These are phyloP conservation scores for Archips xylosteana DNA, from an alignment of 2,888 invertebrate genomes.

Conservation along the genomic window DNA sequence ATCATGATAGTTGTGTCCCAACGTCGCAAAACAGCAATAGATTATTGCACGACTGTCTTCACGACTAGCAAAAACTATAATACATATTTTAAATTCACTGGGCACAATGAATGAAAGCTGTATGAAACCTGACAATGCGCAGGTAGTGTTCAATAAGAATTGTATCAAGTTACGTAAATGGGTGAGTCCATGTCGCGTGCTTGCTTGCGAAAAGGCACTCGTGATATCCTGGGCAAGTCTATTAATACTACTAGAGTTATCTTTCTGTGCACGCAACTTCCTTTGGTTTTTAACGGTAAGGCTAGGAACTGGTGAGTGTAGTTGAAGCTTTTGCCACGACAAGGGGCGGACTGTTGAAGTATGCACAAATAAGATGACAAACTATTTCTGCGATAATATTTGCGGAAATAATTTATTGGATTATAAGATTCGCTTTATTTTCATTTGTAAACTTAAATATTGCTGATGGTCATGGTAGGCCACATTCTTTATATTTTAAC, in stretches of 20 bases:
- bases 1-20: constrained; percentile 13
- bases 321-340: not conserved
- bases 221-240: constrained; percentile 13
- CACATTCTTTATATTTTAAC: no score
- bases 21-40: constrained; percentile 13
- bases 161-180: constrained; percentile 11
- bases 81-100: constrained; percentile 10
- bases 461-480: no score
- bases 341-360: no score
- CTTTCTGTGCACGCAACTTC: constrained; percentile 15
- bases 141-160: not conserved
- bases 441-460: no score
- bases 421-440: no score
- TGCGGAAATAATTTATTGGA: no score
- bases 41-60: constrained; percentile 5
- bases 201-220: constrained; percentile 14
- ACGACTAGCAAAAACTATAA: constrained; percentile 12
- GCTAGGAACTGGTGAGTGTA: not conserved
- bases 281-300: not conserved
- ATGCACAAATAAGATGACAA: no score
- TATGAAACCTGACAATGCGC: not conserved
- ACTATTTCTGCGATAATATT: no score
- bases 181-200: constrained; percentile 13
- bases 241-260: constrained; percentile 9
- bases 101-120: not conserved